These are phyloP conservation scores for Autographa pulchrina DNA, from an alignment of 2,888 invertebrate species.

Conservation along the genomic window DNA sequence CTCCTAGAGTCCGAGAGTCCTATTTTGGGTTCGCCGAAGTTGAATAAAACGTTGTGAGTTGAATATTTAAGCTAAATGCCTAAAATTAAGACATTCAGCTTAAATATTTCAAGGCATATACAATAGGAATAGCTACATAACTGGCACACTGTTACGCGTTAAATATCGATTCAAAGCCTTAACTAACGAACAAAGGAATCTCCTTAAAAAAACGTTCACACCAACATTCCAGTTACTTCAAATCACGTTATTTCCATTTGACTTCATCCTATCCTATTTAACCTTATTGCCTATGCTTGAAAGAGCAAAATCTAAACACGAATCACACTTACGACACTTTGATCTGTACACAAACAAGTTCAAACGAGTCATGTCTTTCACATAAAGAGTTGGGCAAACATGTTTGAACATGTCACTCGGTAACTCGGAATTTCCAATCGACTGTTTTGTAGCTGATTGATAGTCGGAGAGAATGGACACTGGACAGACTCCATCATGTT, in stretches of 20 bases:
- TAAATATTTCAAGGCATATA: too few relatives aligned
- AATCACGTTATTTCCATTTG: too few relatives aligned
- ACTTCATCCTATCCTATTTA: background rate
- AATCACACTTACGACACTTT: background rate
- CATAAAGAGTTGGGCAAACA: conserved; percentile 1
- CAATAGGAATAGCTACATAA: background rate
- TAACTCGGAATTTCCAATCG: conserved; percentile 12
- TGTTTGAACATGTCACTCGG: background rate
- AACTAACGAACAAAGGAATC: too few relatives aligned
- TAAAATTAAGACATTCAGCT: too few relatives aligned
- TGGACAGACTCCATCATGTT: background rate
- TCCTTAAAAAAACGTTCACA: background rate
- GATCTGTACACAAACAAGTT: background rate
- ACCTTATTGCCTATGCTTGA: background rate
- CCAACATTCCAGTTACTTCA: background rate
- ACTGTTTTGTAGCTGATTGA: conserved; percentile 11
- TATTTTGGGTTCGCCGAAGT: too few relatives aligned
- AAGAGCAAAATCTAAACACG: background rate
- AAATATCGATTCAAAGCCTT: too few relatives aligned
- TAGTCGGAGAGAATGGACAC: conserved; percentile 1
- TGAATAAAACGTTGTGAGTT: too few relatives aligned
- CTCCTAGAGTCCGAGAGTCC: too few relatives aligned
- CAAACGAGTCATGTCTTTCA: conserved; percentile 4
- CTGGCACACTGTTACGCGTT: background rate
- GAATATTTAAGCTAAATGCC: too few relatives aligned